A percentile compares a stretch with the other conserved stretches of the same genome.
Evolutionary conservation across 1,140 invertebrate species (phyloP).

Genomic region (silkworm (Bombyx mori)): DNA sequence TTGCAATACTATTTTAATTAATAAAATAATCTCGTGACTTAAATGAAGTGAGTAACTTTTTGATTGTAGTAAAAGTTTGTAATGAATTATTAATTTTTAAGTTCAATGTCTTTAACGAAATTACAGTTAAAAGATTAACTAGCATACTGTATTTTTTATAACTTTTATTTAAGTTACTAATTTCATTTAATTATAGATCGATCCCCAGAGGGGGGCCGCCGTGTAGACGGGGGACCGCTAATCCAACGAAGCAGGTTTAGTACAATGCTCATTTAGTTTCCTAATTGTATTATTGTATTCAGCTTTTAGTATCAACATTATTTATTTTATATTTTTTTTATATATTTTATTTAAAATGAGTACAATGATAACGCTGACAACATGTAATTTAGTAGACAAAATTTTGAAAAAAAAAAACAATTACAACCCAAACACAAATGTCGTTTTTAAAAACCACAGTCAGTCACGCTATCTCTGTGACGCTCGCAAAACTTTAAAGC

Average conservation of each 20-base stretch:
- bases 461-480: no score
- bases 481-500: no score
- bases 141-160: no score
- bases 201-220: no score
- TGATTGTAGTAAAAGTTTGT: neutral
- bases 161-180: constrained; percentile 13
- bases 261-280: constrained; percentile 34
- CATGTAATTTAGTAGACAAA: no score
- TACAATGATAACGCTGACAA: no score
- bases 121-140: no score
- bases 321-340: neutral
- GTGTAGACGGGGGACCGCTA: no score
- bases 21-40: constrained; percentile 62
- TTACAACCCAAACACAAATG: neutral
- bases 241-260: constrained; percentile 28
- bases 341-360: neutral
- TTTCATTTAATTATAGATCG: constrained; percentile 12
- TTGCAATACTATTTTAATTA: constrained; percentile 22
- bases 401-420: neutral
- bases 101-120: no score
- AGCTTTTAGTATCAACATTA: neutral
- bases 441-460: neutral
- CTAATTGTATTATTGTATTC: no score
- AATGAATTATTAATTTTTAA: neutral
- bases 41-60: constrained; percentile 19